These are phyloP conservation scores for Eristalis intricaria DNA, from an alignment of 2,888 invertebrate species.

Conservation along the genomic window DNA sequence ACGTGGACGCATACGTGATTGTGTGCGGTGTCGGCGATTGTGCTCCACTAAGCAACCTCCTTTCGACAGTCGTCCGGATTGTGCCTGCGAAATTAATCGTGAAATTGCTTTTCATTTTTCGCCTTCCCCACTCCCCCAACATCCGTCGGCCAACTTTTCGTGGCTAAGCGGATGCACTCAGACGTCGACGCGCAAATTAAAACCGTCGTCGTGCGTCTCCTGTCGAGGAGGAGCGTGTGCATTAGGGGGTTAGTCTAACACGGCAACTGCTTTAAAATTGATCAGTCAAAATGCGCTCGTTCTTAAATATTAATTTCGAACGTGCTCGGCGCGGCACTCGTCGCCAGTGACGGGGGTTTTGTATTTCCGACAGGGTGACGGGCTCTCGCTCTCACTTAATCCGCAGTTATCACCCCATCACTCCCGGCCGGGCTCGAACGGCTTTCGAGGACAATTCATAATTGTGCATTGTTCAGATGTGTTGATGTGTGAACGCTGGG, in stretches of 20 bases:
- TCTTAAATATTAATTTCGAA: constrained; percentile 62
- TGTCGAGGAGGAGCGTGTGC: not conserved
- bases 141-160: not conserved
- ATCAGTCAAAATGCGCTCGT: constrained; percentile 55
- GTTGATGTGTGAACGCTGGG: constrained; percentile 66
- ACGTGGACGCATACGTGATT: constrained; percentile 4
- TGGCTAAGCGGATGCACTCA: constrained; percentile 65
- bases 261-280: constrained; percentile 61
- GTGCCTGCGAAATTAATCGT: constrained; percentile 71
- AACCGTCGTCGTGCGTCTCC: constrained; percentile 46
- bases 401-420: constrained; percentile 43
- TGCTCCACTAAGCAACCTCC: constrained; percentile 62
- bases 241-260: constrained; percentile 43
- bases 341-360: constrained; percentile 14
- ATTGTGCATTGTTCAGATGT: constrained; percentile 69
- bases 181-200: constrained; percentile 66
- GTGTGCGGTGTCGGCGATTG: constrained; percentile 45
- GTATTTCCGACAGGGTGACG: constrained; percentile 31
- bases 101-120: constrained; percentile 69
- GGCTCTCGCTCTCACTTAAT: constrained; percentile 44
- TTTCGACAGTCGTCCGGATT: constrained; percentile 63
- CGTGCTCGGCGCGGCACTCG: not conserved
- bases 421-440: not conserved
- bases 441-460: constrained; percentile 60
- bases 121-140: not conserved